Evolutionary conservation across 2,888 invertebrate species (phyloP).

Genomic region (Atethmia centrago): DNA sequence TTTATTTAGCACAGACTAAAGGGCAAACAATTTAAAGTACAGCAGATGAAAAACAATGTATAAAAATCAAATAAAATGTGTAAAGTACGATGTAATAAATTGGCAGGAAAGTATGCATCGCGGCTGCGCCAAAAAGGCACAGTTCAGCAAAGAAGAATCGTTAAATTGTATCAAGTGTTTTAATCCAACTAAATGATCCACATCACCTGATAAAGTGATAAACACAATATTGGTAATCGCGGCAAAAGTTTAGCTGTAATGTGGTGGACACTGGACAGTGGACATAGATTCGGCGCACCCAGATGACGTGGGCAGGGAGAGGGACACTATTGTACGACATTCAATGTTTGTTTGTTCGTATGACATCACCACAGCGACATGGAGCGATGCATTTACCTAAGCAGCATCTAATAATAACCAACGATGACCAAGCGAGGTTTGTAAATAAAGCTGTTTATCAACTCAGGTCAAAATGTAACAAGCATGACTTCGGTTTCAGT

Average conservation of each 20-base stretch:
- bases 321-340: slow-evolving; percentile 78
- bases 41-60: too few relatives aligned
- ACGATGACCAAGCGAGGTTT: slow-evolving; percentile 65
- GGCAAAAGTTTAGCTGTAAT: slow-evolving; percentile 31
- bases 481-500: slow-evolving; percentile 18
- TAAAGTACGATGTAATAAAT: too few relatives aligned
- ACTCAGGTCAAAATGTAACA: slow-evolving; percentile 35
- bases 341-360: slow-evolving; percentile 69
- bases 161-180: background rate
- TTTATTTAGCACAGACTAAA: too few relatives aligned
- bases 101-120: too few relatives aligned
- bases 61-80: too few relatives aligned
- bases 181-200: slow-evolving; percentile 7
- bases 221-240: slow-evolving; percentile 17
- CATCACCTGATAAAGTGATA: background rate
- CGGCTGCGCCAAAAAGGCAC: too few relatives aligned
- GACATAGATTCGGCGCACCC: slow-evolving; percentile 78
- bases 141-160: background rate
- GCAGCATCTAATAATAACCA: slow-evolving; percentile 70
- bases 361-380: slow-evolving; percentile 79
- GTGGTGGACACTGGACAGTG: slow-evolving; percentile 72
- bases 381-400: slow-evolving; percentile 74
- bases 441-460: slow-evolving; percentile 47
- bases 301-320: slow-evolving; percentile 73
- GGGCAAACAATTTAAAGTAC: too few relatives aligned